Conservation (phyloP, 2,797 vertebrate genomes). For the Neosilurus hyrtlii region DNA sequence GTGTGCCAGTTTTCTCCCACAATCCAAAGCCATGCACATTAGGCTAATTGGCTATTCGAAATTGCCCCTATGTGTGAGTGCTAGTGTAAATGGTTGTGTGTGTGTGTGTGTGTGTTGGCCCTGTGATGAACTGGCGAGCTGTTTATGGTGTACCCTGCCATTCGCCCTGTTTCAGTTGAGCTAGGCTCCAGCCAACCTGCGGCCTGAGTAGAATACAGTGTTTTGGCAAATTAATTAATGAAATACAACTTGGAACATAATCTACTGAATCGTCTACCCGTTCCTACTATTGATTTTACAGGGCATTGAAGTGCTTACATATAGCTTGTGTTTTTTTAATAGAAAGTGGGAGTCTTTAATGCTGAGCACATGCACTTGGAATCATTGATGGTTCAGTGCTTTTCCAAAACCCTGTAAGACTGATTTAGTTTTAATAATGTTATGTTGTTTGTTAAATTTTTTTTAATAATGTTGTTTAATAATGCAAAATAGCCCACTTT, state of each 20-base stretch:
- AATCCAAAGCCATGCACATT: too few species aligned
- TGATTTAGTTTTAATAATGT: background rate
- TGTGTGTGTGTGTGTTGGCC: too few species aligned
- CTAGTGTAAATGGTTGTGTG: too few species aligned
- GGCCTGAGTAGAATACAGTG: too few species aligned
- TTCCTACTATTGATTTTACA: background rate
- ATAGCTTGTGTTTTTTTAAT: background rate
- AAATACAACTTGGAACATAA: background rate
- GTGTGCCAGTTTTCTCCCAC: too few species aligned
- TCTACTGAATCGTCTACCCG: background rate
- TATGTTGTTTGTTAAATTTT: background rate
- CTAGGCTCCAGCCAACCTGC: too few species aligned
- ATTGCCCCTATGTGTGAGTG: too few species aligned
- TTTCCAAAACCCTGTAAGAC: slow-evolving; percentile 1
- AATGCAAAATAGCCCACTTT: slow-evolving; percentile 18
- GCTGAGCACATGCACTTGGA: background rate
- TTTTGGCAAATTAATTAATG: too few species aligned
- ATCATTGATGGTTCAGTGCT: background rate
- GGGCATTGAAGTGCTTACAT: background rate
- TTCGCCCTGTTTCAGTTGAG: too few species aligned
- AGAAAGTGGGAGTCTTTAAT: background rate
- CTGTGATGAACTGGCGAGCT: too few species aligned
- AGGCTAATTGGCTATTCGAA: too few species aligned
- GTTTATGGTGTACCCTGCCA: too few species aligned
- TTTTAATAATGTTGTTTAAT: background rate